Conservation (phyloP, 2,113 vertebrate species). For the Oenanthe melanoleuca region DNA sequence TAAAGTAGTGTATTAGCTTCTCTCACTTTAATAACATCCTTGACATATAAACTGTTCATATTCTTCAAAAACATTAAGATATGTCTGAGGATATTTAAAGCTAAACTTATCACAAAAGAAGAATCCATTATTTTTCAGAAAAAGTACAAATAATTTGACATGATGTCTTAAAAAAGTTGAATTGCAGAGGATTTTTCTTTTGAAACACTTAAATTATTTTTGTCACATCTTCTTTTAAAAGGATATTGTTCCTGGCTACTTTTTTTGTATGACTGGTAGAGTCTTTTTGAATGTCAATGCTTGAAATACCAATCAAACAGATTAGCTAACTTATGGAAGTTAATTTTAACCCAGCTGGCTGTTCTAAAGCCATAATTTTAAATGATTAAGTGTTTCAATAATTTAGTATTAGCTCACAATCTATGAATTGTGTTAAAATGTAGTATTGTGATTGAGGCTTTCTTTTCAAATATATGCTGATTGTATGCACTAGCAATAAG, state of each 20-base stretch:
- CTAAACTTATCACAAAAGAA: conserved; percentile 37
- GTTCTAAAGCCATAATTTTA: not conserved
- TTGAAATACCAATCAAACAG: not conserved
- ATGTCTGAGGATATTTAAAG: conserved; percentile 39
- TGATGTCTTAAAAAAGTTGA: conserved; percentile 5
- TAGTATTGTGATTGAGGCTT: not conserved
- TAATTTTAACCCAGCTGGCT: not conserved
- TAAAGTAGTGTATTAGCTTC: not conserved
- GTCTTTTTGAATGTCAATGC: not conserved
- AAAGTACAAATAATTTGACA: conserved; percentile 61
- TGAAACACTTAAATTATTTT: conserved; percentile 49
- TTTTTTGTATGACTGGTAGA: not conserved
- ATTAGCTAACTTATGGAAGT: not conserved
- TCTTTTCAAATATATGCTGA: not conserved
- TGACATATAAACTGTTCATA: conserved; percentile 1
- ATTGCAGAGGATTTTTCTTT: conserved; percentile 30
- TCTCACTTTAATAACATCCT: conserved; percentile 20
- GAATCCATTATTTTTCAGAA: conserved; percentile 41
- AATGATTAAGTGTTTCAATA: not conserved
- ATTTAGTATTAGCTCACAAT: not conserved
- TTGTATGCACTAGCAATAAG: not conserved
- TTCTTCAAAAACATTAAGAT: conserved; percentile 29
- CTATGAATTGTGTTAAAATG: not conserved
- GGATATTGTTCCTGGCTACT: not conserved
- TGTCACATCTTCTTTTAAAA: conserved; percentile 22